These are phyloP conservation scores for Sericinus montela DNA, from an alignment of 2,888 invertebrate genomes.

Conservation along the genomic window DNA sequence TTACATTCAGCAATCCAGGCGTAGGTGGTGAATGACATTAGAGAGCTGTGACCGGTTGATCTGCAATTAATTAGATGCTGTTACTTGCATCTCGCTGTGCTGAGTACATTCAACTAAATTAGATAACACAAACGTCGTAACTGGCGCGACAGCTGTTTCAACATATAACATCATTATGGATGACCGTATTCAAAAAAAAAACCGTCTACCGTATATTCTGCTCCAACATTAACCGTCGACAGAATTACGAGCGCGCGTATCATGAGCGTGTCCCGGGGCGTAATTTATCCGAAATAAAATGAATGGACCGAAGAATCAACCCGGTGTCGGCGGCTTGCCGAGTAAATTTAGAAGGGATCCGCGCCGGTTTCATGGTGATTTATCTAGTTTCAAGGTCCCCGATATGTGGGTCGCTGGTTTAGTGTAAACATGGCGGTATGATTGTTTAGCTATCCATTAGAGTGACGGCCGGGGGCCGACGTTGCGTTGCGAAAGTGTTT, in stretches of 20 bases:
- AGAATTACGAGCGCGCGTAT: conserved; percentile 22
- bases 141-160: conserved; percentile 16
- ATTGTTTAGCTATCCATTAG: conserved; percentile 14
- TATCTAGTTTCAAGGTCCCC: conserved; percentile 17
- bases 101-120: conserved; percentile 1
- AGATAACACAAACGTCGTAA: conserved; percentile 8
- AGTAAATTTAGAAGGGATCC: conserved; percentile 2
- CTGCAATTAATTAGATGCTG: no score
- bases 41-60: no score
- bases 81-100: conserved; percentile 6
- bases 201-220: conserved; percentile 12
- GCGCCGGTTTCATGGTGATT: conserved; percentile 2
- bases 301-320: conserved; percentile 53
- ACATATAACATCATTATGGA: conserved; percentile 14
- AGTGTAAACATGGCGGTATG: conserved; percentile 9
- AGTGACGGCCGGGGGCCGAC: neutral
- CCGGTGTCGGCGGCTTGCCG: conserved; percentile 22
- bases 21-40: no score
- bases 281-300: conserved; percentile 46
- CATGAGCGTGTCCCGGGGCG: neutral
- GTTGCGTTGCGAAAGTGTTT: conserved; percentile 6
- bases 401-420: conserved; percentile 16
- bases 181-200: conserved; percentile 17
- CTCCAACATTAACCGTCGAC: conserved; percentile 18
- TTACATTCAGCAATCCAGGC: no score